These are phyloP conservation scores for Pristionchus exspectatus DNA, from an alignment of 2,888 invertebrate species.

Conservation along the genomic window DNA sequence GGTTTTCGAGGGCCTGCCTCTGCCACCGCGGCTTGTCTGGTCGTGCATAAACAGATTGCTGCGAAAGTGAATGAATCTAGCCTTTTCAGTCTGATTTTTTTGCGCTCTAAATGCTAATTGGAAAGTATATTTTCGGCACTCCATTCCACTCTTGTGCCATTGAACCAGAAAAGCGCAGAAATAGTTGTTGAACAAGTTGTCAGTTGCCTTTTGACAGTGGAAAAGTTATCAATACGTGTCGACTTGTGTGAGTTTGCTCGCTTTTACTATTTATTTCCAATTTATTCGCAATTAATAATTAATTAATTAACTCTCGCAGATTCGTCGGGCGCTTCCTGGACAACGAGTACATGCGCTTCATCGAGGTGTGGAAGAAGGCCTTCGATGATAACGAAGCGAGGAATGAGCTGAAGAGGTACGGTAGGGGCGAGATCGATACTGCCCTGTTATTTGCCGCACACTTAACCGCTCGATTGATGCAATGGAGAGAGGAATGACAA, in stretches of 20 bases:
- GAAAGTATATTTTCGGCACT: background rate
- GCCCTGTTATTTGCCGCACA: background rate
- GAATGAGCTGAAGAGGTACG: constrained; percentile 52
- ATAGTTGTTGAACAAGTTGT: background rate
- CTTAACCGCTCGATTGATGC: too few species aligned
- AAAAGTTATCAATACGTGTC: background rate
- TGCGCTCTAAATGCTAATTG: background rate
- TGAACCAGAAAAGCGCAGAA: background rate
- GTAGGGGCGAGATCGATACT: background rate
- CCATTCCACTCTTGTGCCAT: background rate
- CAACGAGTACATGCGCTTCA: constrained; percentile 59
- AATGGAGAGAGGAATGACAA: background rate
- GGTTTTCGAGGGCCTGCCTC: background rate
- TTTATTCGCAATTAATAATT: background rate
- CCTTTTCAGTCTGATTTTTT: background rate
- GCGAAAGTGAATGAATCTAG: background rate
- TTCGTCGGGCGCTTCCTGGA: constrained; percentile 65
- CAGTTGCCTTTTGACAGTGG: background rate
- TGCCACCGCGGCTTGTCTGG: background rate
- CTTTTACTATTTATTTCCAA: background rate
- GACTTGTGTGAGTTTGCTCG: background rate
- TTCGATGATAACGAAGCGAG: constrained; percentile 27
- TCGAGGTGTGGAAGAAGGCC: constrained; percentile 60
- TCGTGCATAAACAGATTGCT: background rate
- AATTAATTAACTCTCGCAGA: constrained; percentile 55